Evolutionary conservation across 2,888 invertebrate species (phyloP), one percentile per base, ranked within the genome.

Genomic region (Agriopis aurantiaria): DNA sequence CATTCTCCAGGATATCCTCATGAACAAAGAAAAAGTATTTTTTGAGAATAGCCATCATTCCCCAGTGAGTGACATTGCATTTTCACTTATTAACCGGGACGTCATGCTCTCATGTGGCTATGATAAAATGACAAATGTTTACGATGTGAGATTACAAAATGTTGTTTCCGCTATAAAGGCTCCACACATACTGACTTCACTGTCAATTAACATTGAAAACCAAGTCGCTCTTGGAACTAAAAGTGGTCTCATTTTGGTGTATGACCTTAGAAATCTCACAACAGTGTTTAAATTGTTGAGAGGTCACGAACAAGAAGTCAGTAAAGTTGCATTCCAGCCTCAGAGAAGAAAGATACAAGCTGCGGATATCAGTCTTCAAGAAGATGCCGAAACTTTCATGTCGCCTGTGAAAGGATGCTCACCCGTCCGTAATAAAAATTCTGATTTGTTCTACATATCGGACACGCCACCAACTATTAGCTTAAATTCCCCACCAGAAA

Each of bases 91-190:
- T 10, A 95, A 95, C 77, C 88, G 90, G 72, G 95, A 95, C 83
- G 91, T 96, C 0, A 85, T 96, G 83, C 80, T 95, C 6, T 95
- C 95, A 0, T 88, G 94, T 77, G 95, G 96, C 0, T 91, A 91
- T 75, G 96, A 96, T 81, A 94, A 95, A 78, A 89, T 93, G 60
- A 92, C 95, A 83, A 91, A 94, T 84, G 93, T 95, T 3, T 95
- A 95, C 80, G 96, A 96, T 83, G 85, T 95, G n/a, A 85, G 93
- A 80, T 80, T 91, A 64, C 91, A 92, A 78, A 90, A 88, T 83
- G 85, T 92, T 63, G 92, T 94, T n/a, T 90, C 92, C 12, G 90
- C 92, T 6, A 86, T 91, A 45, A 86, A 83, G 72, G 92, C 94
- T 8, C 81, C 90, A 46, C 85, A 91, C 65, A 89, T 90, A 45